These are phyloP conservation scores for Otolemur garnettii DNA, from an alignment of 2,113 vertebrate genomes.

Conservation along the genomic window DNA sequence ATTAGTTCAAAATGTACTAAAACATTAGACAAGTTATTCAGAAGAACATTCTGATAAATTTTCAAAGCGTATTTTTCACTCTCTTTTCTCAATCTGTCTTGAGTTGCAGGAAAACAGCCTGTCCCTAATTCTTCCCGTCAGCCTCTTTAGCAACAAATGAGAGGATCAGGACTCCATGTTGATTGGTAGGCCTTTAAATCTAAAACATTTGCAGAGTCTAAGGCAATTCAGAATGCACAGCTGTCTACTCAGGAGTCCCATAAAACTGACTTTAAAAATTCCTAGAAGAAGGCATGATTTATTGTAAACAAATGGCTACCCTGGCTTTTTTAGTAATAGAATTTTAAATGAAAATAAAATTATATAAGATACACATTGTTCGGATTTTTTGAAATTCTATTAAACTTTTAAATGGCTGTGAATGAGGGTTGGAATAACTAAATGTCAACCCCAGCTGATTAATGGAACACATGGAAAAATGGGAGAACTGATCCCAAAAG, in stretches of 20 bases:
- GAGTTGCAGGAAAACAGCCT: background rate
- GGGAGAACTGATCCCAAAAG: background rate
- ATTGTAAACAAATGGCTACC: conserved; percentile 50
- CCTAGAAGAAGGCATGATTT: conserved; percentile 38
- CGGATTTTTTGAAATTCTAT: conserved; percentile 30
- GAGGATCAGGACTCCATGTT: background rate
- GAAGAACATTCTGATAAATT: background rate
- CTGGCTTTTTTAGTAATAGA: conserved; percentile 10
- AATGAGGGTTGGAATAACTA: background rate
- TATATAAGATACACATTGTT: background rate
- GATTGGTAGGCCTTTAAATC: background rate
- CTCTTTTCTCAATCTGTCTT: background rate
- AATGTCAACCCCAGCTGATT: background rate
- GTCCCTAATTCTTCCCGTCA: background rate
- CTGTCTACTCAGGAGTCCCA: conserved; percentile 9
- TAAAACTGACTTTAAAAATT: conserved; percentile 43
- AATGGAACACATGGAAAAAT: background rate
- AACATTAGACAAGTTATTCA: background rate
- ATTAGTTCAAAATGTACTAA: background rate
- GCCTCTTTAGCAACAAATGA: background rate
- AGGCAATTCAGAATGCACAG: background rate
- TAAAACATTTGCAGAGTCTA: background rate
- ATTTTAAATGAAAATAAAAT: conserved; percentile 47
- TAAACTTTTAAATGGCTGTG: conserved; percentile 27
- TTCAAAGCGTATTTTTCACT: background rate